Evolutionary conservation across 1,140 invertebrate species (phyloP).

Genomic region (Kradibia gibbosae): DNA sequence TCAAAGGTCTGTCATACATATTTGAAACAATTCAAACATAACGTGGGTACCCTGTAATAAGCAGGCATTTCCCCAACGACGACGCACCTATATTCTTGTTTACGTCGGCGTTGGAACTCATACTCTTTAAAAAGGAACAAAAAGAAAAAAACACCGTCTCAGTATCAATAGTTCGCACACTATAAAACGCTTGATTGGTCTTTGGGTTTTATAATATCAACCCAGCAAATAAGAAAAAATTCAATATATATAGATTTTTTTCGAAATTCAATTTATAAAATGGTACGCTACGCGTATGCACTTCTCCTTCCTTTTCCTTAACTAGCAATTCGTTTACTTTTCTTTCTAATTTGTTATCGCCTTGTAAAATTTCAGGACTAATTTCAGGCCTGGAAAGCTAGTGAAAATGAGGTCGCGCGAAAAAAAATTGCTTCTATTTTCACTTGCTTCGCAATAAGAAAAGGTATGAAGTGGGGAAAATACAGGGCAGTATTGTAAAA

Average conservation of each 20-base stretch:
- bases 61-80: constrained; percentile 52
- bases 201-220: constrained; percentile 62
- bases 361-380: constrained; percentile 9
- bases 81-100: background rate
- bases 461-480: background rate
- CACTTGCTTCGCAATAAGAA: background rate
- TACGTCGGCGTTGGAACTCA: constrained; percentile 24
- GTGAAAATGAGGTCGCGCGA: background rate
- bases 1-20: constrained; percentile 57
- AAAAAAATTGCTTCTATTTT: background rate
- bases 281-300: constrained; percentile 39
- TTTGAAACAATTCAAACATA: constrained; percentile 64
- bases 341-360: constrained; percentile 10
- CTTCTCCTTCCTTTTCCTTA: background rate
- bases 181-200: constrained; percentile 60
- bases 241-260: constrained; percentile 14
- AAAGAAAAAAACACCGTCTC: constrained; percentile 45
- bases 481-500: background rate
- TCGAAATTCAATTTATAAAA: constrained; percentile 36
- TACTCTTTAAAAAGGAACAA: constrained; percentile 44
- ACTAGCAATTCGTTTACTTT: background rate
- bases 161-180: constrained; percentile 63
- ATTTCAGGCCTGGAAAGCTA: background rate
- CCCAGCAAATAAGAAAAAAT: constrained; percentile 27
- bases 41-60: constrained; percentile 64